Percentiles rank a stretch among this genome's conserved stretches.
These are phyloP conservation scores for Sisyra nigra DNA, from an alignment of 2,888 invertebrate species.

Conservation along the genomic window DNA sequence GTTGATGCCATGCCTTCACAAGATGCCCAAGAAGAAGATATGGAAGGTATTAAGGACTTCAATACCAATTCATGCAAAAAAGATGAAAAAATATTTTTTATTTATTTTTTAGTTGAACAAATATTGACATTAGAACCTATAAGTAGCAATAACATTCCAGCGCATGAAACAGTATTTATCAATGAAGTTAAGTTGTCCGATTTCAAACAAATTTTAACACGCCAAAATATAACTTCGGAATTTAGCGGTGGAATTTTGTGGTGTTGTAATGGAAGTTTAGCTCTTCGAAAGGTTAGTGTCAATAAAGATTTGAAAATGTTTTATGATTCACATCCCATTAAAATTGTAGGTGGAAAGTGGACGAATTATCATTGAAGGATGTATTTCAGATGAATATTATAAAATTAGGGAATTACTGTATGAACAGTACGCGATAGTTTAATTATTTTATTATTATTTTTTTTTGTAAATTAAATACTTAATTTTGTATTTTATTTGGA, in stretches of 20 bases:
- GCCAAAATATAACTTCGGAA: constrained; percentile 65
- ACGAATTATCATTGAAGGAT: constrained; percentile 84
- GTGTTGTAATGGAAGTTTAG: constrained; percentile 83
- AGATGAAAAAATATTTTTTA: not conserved
- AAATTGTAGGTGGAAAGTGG: constrained; percentile 82
- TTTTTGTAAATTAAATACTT: constrained; percentile 7
- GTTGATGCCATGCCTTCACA: constrained; percentile 33
- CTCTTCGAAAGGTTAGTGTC: constrained; percentile 59
- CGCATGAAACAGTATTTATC: constrained; percentile 75
- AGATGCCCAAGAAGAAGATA: constrained; percentile 30
- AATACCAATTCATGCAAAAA: not conserved
- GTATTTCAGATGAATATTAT: constrained; percentile 88
- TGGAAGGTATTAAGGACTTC: constrained; percentile 22
- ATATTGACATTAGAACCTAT: constrained; percentile 55
- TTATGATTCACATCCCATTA: no score
- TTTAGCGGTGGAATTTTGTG: constrained; percentile 84
- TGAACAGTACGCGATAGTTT: constrained; percentile 93
- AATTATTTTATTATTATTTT: constrained; percentile 22
- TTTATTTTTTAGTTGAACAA: constrained; percentile 27
- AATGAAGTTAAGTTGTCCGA: constrained; percentile 89
- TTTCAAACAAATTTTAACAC: constrained; percentile 64
- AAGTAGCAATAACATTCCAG: constrained; percentile 33
- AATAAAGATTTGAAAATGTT: constrained; percentile 4
- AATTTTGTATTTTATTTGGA: constrained; percentile 2
- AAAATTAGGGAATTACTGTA: constrained; percentile 83